Conservation (phyloP, 2,888 invertebrate species). For the Myopa testacea region DNA sequence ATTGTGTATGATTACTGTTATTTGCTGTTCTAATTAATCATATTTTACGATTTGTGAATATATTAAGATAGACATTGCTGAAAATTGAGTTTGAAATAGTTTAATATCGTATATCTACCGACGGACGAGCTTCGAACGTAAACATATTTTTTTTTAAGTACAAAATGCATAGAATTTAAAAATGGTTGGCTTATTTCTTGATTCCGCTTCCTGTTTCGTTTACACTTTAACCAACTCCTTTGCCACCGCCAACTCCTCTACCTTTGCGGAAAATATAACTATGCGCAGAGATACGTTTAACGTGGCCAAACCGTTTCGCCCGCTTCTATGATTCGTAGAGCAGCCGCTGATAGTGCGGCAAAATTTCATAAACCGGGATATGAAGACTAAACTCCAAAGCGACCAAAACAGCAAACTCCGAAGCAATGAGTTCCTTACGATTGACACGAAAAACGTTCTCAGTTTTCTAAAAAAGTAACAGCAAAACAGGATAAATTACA, state of each 20-base stretch:
- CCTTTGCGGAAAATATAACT: constrained; percentile 58
- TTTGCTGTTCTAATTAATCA: too few relatives aligned
- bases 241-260: constrained; percentile 42
- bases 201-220: too few relatives aligned
- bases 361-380: constrained; percentile 90
- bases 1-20: too few relatives aligned
- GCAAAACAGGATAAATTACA: background rate
- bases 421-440: constrained; percentile 88
- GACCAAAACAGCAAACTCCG: constrained; percentile 94
- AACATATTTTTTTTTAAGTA: too few relatives aligned
- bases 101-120: too few relatives aligned
- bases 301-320: constrained; percentile 67
- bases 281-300: constrained; percentile 57
- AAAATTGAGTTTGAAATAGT: too few relatives aligned
- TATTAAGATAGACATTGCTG: too few relatives aligned
- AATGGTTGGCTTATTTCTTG: too few relatives aligned
- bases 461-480: constrained; percentile 76
- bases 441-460: constrained; percentile 91
- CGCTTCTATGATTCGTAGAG: constrained; percentile 88
- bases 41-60: too few relatives aligned
- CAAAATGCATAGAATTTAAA: too few relatives aligned
- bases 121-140: too few relatives aligned
- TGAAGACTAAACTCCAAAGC: constrained; percentile 95
- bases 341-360: constrained; percentile 94
- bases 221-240: too few relatives aligned